Evolutionary conservation across 2,797 vertebrate genomes (phyloP), one percentile per base, ranked within the genome.

Genomic region (Malacoctenus gilli): DNA sequence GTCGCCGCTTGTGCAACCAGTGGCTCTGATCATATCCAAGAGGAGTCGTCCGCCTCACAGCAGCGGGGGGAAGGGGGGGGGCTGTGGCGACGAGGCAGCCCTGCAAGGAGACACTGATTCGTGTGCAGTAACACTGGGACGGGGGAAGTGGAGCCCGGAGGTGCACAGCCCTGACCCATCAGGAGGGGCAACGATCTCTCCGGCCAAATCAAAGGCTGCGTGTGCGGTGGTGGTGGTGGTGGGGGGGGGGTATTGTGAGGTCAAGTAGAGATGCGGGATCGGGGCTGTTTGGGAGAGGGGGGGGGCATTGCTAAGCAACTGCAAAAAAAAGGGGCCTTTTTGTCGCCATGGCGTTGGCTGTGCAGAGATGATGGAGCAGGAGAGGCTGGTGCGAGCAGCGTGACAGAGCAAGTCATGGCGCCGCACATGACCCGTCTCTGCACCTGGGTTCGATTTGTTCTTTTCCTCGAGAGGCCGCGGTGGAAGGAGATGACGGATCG

Each of bases 1-100:
- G 25, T 56, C 60, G 44, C 40, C 66, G 68, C 59, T 64, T 63
- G 77, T 83, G 83, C 84, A 85, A 84, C 78, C 84, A 63, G 83
- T 81, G 75, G 68, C 80, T 74, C 59, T 60, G 69, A 79, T 73
- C 72, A 69, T 68, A 68, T 66, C 66, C 76, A 36, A 18, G 38
- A 43, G 56, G 69, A 82, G 34, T 68, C 40, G 64, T 68, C 70
- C 68, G 75, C 37, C 44, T 68, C 31, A 7, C 50, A 35, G 60
- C 42, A 35, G 56, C 71, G 15, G 57, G 37, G 11, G 57, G 42
- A 14, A 18, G 25, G 2, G 4, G 2, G 28, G 39, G 50, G 16
- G 48, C 36, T 21, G 48, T 31, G 9, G 43, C 43, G 56, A 9
- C 9, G 25, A 9, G 6, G 35, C 20, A 16, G 44, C 53, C 14